Evolutionary conservation across 2,797 vertebrate genomes (phyloP).

Genomic region (Epinephelus coioides): DNA sequence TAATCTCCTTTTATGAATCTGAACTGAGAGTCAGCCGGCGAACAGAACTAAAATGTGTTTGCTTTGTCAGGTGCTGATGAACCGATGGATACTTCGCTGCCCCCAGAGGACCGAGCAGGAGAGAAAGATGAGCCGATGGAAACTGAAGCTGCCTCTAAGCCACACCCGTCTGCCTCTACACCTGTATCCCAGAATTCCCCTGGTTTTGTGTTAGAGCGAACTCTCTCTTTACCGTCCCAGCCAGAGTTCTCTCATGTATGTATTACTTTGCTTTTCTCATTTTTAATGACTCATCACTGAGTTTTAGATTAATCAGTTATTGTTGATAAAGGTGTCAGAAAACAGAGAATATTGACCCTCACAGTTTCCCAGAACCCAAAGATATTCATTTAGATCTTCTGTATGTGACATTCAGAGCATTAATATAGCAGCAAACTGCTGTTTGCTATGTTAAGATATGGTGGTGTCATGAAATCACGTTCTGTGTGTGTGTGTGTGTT

Average conservation of each 20-base stretch:
- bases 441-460: too few relatives aligned
- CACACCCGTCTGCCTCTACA: constrained; percentile 87
- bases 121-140: constrained; percentile 78
- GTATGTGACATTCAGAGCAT: too few relatives aligned
- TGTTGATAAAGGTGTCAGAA: too few relatives aligned
- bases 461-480: too few relatives aligned
- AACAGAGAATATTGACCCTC: too few relatives aligned
- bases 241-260: constrained; percentile 96
- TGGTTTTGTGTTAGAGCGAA: constrained; percentile 81
- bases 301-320: too few relatives aligned
- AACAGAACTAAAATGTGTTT: not conserved
- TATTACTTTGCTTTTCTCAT: constrained; percentile 7
- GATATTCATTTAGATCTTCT: too few relatives aligned
- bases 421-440: too few relatives aligned
- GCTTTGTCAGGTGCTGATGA: constrained; percentile 78
- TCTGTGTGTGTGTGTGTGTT: too few relatives aligned
- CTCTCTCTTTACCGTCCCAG: constrained; percentile 90
- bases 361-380: too few relatives aligned
- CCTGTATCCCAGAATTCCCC: constrained; percentile 88
- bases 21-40: not conserved
- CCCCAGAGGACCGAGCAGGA: constrained; percentile 70
- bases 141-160: constrained; percentile 67
- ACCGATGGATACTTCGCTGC: constrained; percentile 84
- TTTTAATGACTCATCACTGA: not conserved
- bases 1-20: not conserved